Base-by-base conservation (phyloP, 2,888 invertebrate genomes). In the Pandemis heparana region DNA sequence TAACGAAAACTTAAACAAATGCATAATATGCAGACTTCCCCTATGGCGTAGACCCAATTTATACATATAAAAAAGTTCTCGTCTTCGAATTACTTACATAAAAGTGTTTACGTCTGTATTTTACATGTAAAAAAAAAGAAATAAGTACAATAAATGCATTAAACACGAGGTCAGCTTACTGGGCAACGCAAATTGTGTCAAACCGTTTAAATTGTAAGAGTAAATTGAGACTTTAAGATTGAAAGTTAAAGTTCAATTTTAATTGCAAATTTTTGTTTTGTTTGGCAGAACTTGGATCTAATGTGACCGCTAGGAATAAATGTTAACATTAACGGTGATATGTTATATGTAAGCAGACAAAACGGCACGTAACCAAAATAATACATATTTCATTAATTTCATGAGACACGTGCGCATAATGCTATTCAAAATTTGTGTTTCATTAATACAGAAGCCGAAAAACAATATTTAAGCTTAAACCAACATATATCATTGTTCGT, bases 271-370 rank as follows among this genome's bases (percentile, higher is more conserved):
- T 39, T 5, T n/a, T n/a, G 8, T n/a, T 16, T 60, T 60, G 60
- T 60, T 60, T 38, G n/a, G 39, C 1, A 7, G 16, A 43, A 41
- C 41, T 43, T 63, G 41, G 18, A 56, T 12, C 12, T 18, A 53
- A 53, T 48, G n/a, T 5, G 39, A 63, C 72, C 67, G 72, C 62
- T 72, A 56, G 46, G 72, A 72, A 62, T 67, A 46, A 66, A 48
- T 65, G 32, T 48, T 43, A 9, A 10, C 46, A 46, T 63, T 48
- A 65, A 53, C 51, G 65, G 65, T 32, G 16, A 32, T 48, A 23
- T 63, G 8, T 16, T 51, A 32, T 8, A 48, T 51, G 32, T 1
- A 38, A 38, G 8, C 14, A 32, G 9, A 16, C 4, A 18, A 46
- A 63, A 64, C 64, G 32, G 64, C 9, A 32, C 6, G 32, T 4